Conservation (phyloP, 2,888 invertebrate genomes). For the Lingula anatina region DNA sequence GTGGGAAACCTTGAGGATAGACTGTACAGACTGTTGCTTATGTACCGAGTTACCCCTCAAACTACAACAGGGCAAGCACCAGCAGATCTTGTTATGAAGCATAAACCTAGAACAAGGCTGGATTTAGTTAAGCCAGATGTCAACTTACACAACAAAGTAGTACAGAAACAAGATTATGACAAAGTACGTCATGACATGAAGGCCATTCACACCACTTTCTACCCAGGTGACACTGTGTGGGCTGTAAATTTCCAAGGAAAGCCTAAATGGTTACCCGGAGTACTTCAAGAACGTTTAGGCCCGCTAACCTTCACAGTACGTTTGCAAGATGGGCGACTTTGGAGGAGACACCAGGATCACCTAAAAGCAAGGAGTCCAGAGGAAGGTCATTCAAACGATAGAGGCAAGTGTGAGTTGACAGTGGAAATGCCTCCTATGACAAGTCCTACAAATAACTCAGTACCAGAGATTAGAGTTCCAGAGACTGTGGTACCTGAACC, state of each 20-base stretch:
- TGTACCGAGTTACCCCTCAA: conserved; percentile 1
- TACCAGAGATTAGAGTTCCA: too few species aligned
- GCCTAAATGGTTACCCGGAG: not conserved
- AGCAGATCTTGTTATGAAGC: conserved; percentile 4
- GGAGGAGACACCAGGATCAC: not conserved
- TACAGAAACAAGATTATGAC: conserved; percentile 1
- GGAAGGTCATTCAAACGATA: too few species aligned
- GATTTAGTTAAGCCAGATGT: conserved; percentile 5
- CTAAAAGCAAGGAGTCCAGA: not conserved
- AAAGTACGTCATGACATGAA: conserved; percentile 2
- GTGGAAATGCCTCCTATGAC: too few species aligned
- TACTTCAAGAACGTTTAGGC: not conserved
- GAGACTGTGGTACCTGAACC: too few species aligned
- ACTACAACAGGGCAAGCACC: conserved; percentile 5
- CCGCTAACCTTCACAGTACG: not conserved
- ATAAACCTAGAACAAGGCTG: conserved; percentile 3
- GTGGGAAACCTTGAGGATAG: not conserved
- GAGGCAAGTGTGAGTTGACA: too few species aligned
- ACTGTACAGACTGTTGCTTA: not conserved
- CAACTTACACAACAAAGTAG: conserved; percentile 1
- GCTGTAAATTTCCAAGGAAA: not conserved
- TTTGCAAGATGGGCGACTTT: not conserved
- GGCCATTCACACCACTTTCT: not conserved
- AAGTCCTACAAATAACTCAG: too few species aligned
- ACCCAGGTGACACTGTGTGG: not conserved